Evolutionary conservation across 2,888 invertebrate genomes (phyloP).

Genomic region (Monoplex corrugatus): DNA sequence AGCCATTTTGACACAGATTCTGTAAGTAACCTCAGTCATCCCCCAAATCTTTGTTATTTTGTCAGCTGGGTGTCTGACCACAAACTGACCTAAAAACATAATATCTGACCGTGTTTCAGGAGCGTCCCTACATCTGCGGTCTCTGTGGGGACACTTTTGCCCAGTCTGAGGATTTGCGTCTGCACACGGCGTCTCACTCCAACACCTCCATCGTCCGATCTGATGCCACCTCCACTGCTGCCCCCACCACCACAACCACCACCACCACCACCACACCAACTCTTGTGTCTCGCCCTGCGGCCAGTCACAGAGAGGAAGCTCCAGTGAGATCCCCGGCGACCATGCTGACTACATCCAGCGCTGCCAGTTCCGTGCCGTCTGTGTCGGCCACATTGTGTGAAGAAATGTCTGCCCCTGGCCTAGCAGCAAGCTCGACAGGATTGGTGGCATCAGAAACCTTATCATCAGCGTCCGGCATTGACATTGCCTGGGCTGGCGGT

Average conservation of each 20-base stretch:
- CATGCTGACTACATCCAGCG: background rate
- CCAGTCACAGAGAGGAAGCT: background rate
- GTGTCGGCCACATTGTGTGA: too few species aligned
- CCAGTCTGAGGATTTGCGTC: constrained; percentile 62
- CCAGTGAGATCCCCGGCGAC: background rate
- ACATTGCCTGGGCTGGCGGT: constrained; percentile 17
- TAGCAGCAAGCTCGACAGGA: background rate
- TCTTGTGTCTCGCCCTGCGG: background rate
- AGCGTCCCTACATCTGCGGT: constrained; percentile 78
- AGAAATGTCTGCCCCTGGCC: background rate
- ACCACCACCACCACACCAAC: background rate
- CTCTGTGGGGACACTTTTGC: constrained; percentile 77
- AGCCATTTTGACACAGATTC: too few species aligned
- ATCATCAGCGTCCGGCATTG: background rate
- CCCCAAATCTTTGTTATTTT: too few species aligned
- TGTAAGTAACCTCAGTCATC: too few species aligned
- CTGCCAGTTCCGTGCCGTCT: background rate
- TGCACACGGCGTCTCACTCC: constrained; percentile 61
- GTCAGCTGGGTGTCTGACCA: too few species aligned
- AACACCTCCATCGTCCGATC: constrained; percentile 54
- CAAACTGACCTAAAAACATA: too few species aligned
- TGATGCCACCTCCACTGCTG: background rate
- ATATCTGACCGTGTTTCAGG: constrained; percentile 59
- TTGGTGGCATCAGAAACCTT: background rate
- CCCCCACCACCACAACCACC: constrained; percentile 13